Conservation (phyloP, 2,888 invertebrate genomes). For the Panorpa germanica region DNA sequence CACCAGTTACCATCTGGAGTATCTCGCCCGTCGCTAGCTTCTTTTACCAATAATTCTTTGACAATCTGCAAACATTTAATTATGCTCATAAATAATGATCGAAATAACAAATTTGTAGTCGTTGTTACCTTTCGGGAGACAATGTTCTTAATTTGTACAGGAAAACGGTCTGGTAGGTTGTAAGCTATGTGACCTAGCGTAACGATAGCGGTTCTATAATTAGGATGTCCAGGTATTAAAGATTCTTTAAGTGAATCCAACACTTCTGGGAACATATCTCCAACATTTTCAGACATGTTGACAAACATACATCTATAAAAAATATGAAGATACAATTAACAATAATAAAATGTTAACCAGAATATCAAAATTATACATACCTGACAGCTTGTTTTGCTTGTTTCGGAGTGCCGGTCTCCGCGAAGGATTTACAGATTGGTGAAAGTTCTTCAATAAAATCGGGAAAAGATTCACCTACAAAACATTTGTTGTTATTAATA, state of each 20-base stretch:
- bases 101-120: conserved; percentile 2
- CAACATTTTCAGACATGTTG: conserved; percentile 62
- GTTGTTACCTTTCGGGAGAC: conserved; percentile 63
- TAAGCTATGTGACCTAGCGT: conserved; percentile 88
- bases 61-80: conserved; percentile 47
- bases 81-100: conserved; percentile 7
- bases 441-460: conserved; percentile 59
- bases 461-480: conserved; percentile 51
- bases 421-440: conserved; percentile 74
- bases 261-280: conserved; percentile 64
- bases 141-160: conserved; percentile 80
- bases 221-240: conserved; percentile 50
- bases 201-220: conserved; percentile 87
- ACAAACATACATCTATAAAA: conserved; percentile 59
- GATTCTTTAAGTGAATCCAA: conserved; percentile 62
- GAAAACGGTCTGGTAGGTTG: conserved; percentile 78
- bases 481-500: conserved; percentile 5
- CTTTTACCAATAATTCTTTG: conserved; percentile 82
- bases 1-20: conserved; percentile 41
- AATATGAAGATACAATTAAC: background rate
- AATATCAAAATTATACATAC: conserved; percentile 16
- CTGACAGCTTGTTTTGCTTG: conserved; percentile 91
- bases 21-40: conserved; percentile 34
- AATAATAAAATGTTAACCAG: background rate
- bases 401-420: conserved; percentile 77